These are phyloP conservation scores for Amyelois transitella DNA, from an alignment of 1,140 invertebrate species.

Conservation along the genomic window DNA sequence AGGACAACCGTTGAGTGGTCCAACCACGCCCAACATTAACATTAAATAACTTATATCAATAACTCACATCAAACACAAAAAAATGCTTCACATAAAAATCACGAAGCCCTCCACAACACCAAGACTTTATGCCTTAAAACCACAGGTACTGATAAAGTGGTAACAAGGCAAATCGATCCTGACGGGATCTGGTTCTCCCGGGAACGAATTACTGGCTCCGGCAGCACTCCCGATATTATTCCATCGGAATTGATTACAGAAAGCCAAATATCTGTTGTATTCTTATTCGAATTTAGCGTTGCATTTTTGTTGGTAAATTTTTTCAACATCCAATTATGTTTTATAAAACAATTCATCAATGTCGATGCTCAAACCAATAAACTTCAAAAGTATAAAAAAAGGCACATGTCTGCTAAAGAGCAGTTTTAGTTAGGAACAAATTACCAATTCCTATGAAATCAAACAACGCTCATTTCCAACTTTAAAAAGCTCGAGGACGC, in stretches of 20 bases:
- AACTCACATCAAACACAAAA: no score
- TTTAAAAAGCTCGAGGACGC: slow-evolving; percentile 15
- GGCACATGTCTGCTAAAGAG: background rate
- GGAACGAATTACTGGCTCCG: slow-evolving; percentile 26
- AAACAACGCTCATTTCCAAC: slow-evolving; percentile 21
- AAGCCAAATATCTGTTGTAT: background rate
- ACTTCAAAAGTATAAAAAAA: background rate
- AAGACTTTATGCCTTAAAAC: background rate
- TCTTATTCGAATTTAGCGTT: background rate
- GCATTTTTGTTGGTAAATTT: background rate
- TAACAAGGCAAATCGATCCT: slow-evolving; percentile 20
- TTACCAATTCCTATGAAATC: slow-evolving; percentile 25
- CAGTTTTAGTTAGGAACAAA: slow-evolving; percentile 4
- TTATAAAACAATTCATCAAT: background rate
- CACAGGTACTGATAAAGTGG: slow-evolving; percentile 11
- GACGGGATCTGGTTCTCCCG: slow-evolving; percentile 17
- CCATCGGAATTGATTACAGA: slow-evolving; percentile 22
- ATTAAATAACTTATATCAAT: no score
- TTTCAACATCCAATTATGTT: background rate
- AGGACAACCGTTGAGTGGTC: no score
- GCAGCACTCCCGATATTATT: slow-evolving; percentile 28
- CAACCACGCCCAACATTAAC: no score
- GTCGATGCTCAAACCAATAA: no score
- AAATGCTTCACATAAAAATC: no score
- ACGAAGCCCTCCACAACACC: no score